Evolutionary conservation across 2,113 vertebrate species (phyloP).

Genomic region (Psilopogon haemacephalus): DNA sequence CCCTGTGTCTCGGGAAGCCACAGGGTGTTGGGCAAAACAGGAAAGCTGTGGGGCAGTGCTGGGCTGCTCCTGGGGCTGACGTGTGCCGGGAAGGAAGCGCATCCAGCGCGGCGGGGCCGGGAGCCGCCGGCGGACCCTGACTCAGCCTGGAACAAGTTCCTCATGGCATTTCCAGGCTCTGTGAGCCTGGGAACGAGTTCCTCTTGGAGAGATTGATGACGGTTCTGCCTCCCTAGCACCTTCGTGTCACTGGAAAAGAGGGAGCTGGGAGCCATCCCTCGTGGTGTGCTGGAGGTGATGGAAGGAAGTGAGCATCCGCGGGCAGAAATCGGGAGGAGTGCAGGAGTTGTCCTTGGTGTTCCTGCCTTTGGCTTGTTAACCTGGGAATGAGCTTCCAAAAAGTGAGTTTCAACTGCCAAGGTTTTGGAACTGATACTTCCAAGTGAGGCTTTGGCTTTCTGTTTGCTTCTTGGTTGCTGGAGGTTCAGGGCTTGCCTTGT

Average conservation of each 20-base stretch:
- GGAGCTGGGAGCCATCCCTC: background rate
- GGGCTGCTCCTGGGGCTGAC: background rate
- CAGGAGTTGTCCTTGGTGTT: background rate
- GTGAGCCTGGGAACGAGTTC: background rate
- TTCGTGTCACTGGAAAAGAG: background rate
- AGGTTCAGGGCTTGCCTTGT: background rate
- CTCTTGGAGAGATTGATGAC: background rate
- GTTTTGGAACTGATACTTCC: background rate
- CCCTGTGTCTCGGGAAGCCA: background rate
- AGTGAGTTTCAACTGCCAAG: background rate
- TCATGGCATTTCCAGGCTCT: conserved; percentile 15
- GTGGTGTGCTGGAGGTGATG: accelerated
- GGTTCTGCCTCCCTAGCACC: background rate
- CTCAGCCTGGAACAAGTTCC: conserved; percentile 43
- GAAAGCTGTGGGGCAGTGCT: conserved; percentile 22
- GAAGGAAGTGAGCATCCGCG: accelerated
- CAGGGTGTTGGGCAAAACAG: conserved; percentile 1
- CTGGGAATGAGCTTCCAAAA: background rate
- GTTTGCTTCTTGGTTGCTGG: accelerated
- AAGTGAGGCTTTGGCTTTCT: background rate
- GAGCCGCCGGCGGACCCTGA: conserved; percentile 14
- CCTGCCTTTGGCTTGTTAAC: background rate
- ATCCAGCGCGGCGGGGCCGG: background rate
- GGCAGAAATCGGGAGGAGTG: background rate
- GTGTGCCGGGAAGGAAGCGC: conserved; percentile 33